phyloP scores from a whole-genome alignment of 2,888 invertebrate genomes.

The Synanthedon myopaeformis region DNA sequence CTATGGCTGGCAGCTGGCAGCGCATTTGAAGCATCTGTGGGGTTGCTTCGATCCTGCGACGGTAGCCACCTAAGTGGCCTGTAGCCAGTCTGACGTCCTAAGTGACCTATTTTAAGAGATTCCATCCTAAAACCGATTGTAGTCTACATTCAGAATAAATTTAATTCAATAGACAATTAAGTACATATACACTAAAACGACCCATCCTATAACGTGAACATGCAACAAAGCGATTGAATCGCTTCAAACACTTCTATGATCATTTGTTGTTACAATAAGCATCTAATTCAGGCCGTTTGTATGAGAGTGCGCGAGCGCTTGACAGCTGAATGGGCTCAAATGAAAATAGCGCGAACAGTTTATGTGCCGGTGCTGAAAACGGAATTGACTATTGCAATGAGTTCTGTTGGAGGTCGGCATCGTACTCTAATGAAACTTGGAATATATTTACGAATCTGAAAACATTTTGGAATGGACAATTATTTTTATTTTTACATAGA shows the following conservation, averaged over 20 bases:
- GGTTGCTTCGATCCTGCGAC: no score
- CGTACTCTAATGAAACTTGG: not conserved
- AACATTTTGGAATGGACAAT: no score
- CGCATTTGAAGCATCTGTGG: no score
- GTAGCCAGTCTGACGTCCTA: no score
- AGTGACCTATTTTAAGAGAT: no score
- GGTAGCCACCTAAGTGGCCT: no score
- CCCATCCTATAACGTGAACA: not conserved
- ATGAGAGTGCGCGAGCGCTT: slow-evolving; percentile 1
- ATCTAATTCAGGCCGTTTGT: slow-evolving; percentile 17
- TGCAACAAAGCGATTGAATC: slow-evolving; percentile 9
- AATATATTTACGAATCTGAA: no score
- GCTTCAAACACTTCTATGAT: slow-evolving; percentile 13
- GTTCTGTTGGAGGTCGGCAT: not conserved
- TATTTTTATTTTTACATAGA: no score
- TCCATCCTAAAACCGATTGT: no score
- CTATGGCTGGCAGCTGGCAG: no score
- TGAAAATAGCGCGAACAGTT: slow-evolving; percentile 13
- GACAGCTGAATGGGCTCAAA: slow-evolving; percentile 17
- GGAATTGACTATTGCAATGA: slow-evolving; percentile 15
- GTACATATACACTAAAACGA: not conserved
- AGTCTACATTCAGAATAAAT: no score
- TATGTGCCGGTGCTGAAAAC: slow-evolving; percentile 9
- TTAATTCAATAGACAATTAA: not conserved
- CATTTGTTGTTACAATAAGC: slow-evolving; percentile 24